A percentile compares a stretch with the other conserved stretches of the same genome.
phyloP scores from a whole-genome alignment of 1,140 invertebrate genomes.

The Antheraea pernyi region DNA sequence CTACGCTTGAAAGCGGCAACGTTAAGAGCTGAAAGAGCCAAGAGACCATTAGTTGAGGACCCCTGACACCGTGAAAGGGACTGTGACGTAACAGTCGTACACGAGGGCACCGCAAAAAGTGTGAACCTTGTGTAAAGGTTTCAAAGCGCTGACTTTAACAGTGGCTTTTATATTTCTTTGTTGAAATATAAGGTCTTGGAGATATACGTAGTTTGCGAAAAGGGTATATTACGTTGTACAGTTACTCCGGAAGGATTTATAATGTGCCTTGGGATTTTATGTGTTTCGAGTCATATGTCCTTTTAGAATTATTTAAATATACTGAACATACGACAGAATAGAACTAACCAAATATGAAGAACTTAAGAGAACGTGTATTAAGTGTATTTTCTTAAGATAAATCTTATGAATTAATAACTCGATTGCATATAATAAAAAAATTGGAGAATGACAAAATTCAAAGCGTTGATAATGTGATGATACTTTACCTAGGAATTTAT shows the following conservation, averaged over 20 bases:
- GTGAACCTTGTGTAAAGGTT: conserved; percentile 5
- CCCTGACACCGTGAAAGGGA: conserved; percentile 30
- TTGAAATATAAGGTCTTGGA: not conserved
- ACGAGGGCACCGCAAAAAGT: conserved; percentile 14
- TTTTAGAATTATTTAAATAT: too few species aligned
- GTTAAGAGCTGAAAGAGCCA: conserved; percentile 14
- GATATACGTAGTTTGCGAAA: not conserved
- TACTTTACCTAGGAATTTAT: too few species aligned
- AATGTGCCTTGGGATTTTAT: not conserved
- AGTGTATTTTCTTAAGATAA: too few species aligned
- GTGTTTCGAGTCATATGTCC: not conserved
- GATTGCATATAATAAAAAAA: too few species aligned
- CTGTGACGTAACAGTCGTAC: conserved; percentile 20
- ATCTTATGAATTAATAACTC: too few species aligned
- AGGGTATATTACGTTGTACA: not conserved
- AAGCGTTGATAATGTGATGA: too few species aligned
- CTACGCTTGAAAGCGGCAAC: conserved; percentile 17
- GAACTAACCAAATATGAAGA: too few species aligned
- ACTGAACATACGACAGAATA: too few species aligned
- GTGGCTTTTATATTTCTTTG: conserved; percentile 6
- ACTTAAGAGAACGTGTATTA: too few species aligned
- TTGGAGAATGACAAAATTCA: too few species aligned
- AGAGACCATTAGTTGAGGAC: conserved; percentile 32
- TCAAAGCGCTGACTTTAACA: conserved; percentile 19
- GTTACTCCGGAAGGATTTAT: not conserved